Base-by-base conservation (phyloP, 2,797 vertebrate species). In the Chromobotia macracanthus region DNA sequence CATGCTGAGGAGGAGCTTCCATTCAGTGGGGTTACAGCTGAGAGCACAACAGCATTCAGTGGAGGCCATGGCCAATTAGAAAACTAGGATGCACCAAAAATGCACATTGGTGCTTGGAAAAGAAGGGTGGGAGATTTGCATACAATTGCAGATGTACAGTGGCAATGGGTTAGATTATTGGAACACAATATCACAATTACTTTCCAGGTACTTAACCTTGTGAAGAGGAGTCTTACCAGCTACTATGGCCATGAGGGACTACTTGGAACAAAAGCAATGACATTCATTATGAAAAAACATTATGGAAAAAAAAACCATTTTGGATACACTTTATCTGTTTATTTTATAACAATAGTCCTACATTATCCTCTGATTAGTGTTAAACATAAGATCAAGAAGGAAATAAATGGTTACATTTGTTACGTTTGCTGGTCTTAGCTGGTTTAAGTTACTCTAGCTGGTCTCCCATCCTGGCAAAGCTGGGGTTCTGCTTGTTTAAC, bases 11-110 rank as follows among this genome's bases (percentile, higher is more conserved):
- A 53, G 51, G 18, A 0, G 0, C 23, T n/a, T 64, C 8, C 1
- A 5, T 21, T 66, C 11, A 79, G 72, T 35, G 9, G 41, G 2
- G 41, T 44, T 44, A 44, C 41, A 44, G 50, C 50, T 51, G 50
- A 25, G 51, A 18, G 41, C 38, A 53, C 35, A 56, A 38, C 19
- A 53, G 31, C 2, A 2, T 64, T 79, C 23, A 53, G 15, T 25
- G 11, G 21, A 72, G 18, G 35, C 13, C 50, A 7, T 56, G 60
- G 61, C 31, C 38, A 72, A 51, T 79, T n/a, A 46, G 53, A 25
- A 66, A 79, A 65, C 35, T 72, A 66, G 69, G 77, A 55, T 13
- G 11, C 28, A n/a, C 13, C 12, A 63, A 70, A 44, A 50, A 41
- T 46, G 7, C 19, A 31, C 16, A 56, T 46, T 18, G 48, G 10